These are phyloP conservation scores for Solenopsis invicta DNA, from an alignment of 1,140 invertebrate genomes.

Conservation along the genomic window DNA sequence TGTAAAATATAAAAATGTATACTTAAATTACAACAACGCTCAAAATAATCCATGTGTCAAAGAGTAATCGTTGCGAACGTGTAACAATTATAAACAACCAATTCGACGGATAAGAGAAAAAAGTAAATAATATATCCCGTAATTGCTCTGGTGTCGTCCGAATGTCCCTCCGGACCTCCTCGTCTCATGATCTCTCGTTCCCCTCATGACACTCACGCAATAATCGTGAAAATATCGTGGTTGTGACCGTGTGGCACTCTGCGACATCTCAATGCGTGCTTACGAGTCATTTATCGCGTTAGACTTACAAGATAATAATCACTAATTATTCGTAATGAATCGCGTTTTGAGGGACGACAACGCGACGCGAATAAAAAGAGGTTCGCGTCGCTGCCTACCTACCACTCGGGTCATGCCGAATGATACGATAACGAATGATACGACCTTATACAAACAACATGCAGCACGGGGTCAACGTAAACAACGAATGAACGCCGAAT, in stretches of 20 bases:
- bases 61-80: not conserved
- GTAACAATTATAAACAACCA: not conserved
- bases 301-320: constrained; percentile 1
- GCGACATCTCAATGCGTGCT: not conserved
- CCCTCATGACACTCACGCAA: not conserved
- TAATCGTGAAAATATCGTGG: not conserved
- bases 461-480: not conserved
- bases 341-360: not conserved
- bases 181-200: not conserved
- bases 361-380: not conserved
- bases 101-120: not conserved
- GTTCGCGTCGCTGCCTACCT: not conserved
- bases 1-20: not conserved
- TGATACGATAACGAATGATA: not conserved
- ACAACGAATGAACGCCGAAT: not conserved
- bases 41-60: not conserved
- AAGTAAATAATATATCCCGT: not conserved
- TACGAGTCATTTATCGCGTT: not conserved
- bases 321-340: constrained; percentile 23
- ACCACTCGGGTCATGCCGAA: not conserved
- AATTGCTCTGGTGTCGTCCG: not conserved
- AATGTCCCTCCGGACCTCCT: not conserved
- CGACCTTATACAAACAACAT: not conserved
- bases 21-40: not conserved
- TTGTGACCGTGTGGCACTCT: not conserved